Evolutionary conservation across 2,888 invertebrate species (phyloP).

Genomic region (Theristus sp.): DNA sequence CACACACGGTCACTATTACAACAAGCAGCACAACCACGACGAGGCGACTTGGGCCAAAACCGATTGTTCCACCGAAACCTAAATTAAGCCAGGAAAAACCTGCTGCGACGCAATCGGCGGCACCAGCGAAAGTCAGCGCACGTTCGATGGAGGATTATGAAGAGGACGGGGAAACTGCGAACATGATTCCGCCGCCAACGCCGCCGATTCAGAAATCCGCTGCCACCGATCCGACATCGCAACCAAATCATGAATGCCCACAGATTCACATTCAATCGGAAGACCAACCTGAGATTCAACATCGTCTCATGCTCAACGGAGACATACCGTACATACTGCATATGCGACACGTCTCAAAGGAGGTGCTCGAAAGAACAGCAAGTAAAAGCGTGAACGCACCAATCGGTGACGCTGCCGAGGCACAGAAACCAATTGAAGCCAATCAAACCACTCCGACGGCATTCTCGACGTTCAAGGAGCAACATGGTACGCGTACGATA

Average conservation of each 20-base stretch:
- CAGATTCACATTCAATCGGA: slow-evolving; percentile 22
- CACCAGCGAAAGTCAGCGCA: background rate
- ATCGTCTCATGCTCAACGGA: slow-evolving; percentile 17
- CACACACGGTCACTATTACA: background rate
- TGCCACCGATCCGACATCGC: no score
- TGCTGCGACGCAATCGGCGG: no score
- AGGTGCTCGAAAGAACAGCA: slow-evolving; percentile 6
- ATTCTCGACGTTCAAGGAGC: slow-evolving; percentile 14
- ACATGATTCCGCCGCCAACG: no score
- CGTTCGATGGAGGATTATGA: background rate
- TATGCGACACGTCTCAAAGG: slow-evolving; percentile 23
- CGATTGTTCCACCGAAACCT: slow-evolving; percentile 22
- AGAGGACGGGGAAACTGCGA: background rate
- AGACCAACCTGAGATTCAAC: slow-evolving; percentile 22
- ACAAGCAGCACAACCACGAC: slow-evolving; percentile 8
- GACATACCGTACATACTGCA: slow-evolving; percentile 28
- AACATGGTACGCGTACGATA: slow-evolving; percentile 8
- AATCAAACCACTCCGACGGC: background rate
- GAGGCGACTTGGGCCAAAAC: slow-evolving; percentile 9
- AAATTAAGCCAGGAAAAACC: slow-evolving; percentile 9
- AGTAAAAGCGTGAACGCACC: no score
- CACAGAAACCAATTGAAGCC: background rate
- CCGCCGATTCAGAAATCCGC: no score
- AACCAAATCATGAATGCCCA: background rate
- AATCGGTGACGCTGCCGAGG: background rate